Percentiles rank a stretch among this genome's conserved stretches.
phyloP scores from a whole-genome alignment of 2,888 invertebrate species.

The Andrena flavipes region DNA sequence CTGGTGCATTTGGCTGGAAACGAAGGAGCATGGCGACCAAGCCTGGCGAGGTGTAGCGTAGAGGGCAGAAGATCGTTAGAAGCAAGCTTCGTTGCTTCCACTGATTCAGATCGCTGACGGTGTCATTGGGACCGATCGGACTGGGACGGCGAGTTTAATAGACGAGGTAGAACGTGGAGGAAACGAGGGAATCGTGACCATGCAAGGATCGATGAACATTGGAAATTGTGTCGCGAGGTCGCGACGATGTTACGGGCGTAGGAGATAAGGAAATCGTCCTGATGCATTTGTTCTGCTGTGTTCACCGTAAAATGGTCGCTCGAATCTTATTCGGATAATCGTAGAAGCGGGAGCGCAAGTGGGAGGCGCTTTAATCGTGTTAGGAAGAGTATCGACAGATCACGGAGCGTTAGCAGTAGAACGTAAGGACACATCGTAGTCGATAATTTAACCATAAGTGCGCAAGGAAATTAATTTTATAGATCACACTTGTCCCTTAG shows the following conservation, averaged over 20 bases:
- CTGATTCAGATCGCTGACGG: neutral
- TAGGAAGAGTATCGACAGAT: slow-evolving; percentile 28
- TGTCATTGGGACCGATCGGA: neutral
- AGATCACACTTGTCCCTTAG: slow-evolving; percentile 29
- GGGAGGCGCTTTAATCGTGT: slow-evolving; percentile 8
- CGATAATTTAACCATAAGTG: slow-evolving; percentile 52
- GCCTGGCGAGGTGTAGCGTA: neutral
- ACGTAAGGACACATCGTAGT: slow-evolving; percentile 47
- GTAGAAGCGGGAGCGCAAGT: slow-evolving; percentile 6
- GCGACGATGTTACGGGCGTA: neutral
- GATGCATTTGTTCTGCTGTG: neutral
- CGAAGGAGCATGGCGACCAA: neutral
- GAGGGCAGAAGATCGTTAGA: too few species aligned
- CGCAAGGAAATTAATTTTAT: slow-evolving; percentile 37
- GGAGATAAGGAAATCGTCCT: neutral
- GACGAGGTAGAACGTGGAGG: neutral
- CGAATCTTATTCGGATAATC: neutral
- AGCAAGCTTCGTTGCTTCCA: too few species aligned
- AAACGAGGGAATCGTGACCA: neutral
- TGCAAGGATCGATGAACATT: neutral
- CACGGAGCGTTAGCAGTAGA: slow-evolving; percentile 25
- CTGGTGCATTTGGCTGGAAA: neutral
- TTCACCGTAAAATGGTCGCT: neutral
- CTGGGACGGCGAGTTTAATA: slow-evolving; percentile 14
- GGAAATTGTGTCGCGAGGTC: neutral